Evolutionary conservation across 2,113 vertebrate genomes (phyloP).

Genomic region (Heliornis fulica): DNA sequence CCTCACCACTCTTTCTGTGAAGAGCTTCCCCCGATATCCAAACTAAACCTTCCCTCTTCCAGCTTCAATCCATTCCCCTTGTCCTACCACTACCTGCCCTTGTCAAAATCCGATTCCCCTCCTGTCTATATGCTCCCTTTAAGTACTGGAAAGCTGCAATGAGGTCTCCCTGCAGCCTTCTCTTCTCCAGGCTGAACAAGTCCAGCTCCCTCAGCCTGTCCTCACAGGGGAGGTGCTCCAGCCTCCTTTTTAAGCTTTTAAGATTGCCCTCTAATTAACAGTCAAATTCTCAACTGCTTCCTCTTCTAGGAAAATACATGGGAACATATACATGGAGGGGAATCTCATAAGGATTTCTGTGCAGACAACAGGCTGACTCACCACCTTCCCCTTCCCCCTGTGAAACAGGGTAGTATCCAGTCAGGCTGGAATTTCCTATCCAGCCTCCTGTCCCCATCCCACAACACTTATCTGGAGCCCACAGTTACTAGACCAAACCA

Average conservation of each 20-base stretch:
- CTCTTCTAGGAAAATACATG: background rate
- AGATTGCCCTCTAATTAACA: background rate
- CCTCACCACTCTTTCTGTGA: no score
- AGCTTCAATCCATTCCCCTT: no score
- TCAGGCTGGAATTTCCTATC: background rate
- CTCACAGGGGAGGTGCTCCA: no score
- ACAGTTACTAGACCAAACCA: background rate
- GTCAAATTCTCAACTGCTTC: background rate
- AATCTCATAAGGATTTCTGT: background rate
- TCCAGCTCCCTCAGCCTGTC: no score
- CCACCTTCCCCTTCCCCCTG: background rate
- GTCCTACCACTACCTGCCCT: no score
- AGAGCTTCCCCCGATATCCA: no score
- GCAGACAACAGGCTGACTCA: background rate
- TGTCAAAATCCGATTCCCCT: no score
- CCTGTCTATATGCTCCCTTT: no score
- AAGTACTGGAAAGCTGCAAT: no score
- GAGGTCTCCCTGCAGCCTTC: no score
- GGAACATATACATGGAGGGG: fast-evolving
- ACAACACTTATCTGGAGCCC: background rate
- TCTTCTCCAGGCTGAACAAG: no score
- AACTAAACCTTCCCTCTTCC: no score
- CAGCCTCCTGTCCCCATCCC: background rate
- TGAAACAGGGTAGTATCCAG: background rate
- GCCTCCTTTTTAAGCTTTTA: background rate